Conservation (phyloP, 2,113 vertebrate species). For the Echinops telfairi region DNA sequence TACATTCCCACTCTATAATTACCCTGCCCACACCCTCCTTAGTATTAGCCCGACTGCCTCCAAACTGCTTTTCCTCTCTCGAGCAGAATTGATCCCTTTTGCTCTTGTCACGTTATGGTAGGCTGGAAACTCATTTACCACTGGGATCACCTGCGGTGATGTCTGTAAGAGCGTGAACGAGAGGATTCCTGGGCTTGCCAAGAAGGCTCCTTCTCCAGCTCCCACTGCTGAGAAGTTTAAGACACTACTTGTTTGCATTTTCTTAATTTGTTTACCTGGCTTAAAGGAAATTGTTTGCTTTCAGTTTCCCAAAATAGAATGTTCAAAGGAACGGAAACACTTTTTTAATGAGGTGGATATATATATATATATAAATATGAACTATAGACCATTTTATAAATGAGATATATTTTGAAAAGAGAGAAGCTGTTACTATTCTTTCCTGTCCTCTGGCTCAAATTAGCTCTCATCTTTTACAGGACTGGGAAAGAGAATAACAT, state of each 20-base stretch:
- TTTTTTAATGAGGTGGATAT: constrained; percentile 49
- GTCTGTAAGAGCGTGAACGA: constrained; percentile 75
- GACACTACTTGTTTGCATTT: no score
- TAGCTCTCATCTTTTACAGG: constrained; percentile 59
- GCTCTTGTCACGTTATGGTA: constrained; percentile 83
- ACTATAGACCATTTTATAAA: background rate
- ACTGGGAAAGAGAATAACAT: constrained; percentile 58
- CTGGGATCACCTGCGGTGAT: constrained; percentile 84
- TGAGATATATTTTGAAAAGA: constrained; percentile 45
- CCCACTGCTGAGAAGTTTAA: background rate
- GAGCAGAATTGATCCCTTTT: constrained; percentile 66
- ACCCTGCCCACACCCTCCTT: constrained; percentile 62
- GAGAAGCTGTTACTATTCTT: constrained; percentile 2
- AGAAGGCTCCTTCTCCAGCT: background rate
- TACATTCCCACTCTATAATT: constrained; percentile 68
- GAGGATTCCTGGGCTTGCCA: background rate
- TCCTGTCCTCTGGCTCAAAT: constrained; percentile 71
- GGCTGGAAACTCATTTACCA: constrained; percentile 90
- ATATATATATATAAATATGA: background rate
- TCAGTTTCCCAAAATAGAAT: background rate
- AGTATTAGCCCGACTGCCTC: constrained; percentile 45
- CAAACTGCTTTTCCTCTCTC: constrained; percentile 77
- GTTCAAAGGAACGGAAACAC: background rate
- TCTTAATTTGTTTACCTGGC: constrained; percentile 19
- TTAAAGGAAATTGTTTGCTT: constrained; percentile 35